These are phyloP conservation scores for Sphaerodactylus townsendi DNA, from an alignment of 2,113 vertebrate genomes.

Conservation along the genomic window DNA sequence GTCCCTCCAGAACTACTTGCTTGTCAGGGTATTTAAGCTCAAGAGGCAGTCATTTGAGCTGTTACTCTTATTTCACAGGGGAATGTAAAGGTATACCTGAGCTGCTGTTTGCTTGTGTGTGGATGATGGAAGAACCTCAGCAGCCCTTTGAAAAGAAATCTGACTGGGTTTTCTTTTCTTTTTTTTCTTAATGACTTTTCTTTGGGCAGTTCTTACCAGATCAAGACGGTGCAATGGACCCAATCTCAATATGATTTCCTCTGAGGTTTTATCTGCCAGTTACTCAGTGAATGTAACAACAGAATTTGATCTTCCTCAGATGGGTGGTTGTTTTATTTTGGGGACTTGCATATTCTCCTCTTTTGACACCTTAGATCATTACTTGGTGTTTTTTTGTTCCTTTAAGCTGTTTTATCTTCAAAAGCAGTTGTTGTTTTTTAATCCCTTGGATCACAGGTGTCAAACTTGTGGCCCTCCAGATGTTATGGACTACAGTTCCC, in stretches of 20 bases:
- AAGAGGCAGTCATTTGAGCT: neutral
- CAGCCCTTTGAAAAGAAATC: neutral
- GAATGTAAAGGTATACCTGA: neutral
- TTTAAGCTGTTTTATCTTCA: neutral
- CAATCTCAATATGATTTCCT: neutral
- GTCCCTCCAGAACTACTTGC: neutral
- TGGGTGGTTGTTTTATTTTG: neutral
- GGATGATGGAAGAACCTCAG: neutral
- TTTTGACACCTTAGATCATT: neutral
- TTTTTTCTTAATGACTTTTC: neutral
- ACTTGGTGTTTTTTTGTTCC: neutral
- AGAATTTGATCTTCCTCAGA: neutral
- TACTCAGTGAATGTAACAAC: accelerated
- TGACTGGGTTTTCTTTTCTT: neutral
- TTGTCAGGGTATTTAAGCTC: neutral
- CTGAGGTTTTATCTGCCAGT: accelerated
- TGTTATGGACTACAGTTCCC: no score
- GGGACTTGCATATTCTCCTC: neutral
- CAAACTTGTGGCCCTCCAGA: no score
- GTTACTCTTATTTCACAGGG: neutral
- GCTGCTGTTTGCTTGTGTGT: neutral
- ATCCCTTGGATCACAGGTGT: no score
- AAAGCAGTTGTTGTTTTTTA: neutral
- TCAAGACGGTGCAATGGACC: no score
- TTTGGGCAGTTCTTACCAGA: neutral